Conservation (phyloP, 2,888 invertebrate species). For the Aradus depressus region DNA sequence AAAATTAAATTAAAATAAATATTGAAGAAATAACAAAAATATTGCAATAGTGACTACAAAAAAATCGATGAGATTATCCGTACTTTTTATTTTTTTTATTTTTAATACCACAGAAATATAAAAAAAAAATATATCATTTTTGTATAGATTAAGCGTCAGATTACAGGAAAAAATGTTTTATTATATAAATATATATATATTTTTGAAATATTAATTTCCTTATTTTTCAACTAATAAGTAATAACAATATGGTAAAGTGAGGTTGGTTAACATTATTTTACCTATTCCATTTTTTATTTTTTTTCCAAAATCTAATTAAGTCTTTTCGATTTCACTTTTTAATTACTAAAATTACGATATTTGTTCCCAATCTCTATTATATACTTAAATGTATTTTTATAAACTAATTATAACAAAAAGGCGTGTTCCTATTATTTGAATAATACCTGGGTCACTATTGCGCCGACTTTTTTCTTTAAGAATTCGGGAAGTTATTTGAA, state of each 20-base stretch:
- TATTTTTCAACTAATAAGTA: too few relatives aligned
- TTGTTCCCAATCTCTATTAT: not conserved
- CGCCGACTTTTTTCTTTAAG: too few relatives aligned
- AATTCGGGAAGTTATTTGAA: too few relatives aligned
- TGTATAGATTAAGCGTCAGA: not conserved
- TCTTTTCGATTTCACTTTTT: not conserved
- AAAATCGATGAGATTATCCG: too few relatives aligned
- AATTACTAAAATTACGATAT: not conserved
- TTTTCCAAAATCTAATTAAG: not conserved
- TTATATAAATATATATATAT: not conserved
- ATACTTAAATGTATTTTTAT: not conserved
- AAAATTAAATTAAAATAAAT: not conserved
- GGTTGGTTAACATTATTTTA: not conserved
- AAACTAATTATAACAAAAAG: too few relatives aligned
- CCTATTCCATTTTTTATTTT: not conserved
- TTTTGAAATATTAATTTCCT: not conserved
- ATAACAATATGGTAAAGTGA: too few relatives aligned
- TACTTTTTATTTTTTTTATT: too few relatives aligned
- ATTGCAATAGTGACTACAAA: constrained; percentile 1
- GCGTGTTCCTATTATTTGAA: too few relatives aligned
- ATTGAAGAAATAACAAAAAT: not conserved
- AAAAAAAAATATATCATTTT: not conserved
- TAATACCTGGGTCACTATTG: too few relatives aligned
- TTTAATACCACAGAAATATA: too few relatives aligned
- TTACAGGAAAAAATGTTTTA: not conserved